Evolutionary conservation across 35 echinoderm and acorn worm species (phyloP), one percentile per base, ranked within the genome.

Genomic region (Ophioderma brevispina): DNA sequence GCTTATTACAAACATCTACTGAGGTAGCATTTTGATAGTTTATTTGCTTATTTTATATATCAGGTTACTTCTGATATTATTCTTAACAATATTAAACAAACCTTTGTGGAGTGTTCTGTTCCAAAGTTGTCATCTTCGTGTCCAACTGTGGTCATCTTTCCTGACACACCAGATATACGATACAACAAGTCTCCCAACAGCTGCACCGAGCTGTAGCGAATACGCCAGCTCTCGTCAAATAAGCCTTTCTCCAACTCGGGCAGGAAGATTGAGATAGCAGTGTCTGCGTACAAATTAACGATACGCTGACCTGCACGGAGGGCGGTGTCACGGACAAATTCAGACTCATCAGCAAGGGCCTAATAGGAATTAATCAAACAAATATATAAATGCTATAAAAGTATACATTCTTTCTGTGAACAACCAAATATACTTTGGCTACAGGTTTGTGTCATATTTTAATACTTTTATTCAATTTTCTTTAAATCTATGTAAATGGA

Each of bases 101-200:
- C 97, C 97, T 99, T 99, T 31, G 97, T 99, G 31, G 97, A 99
- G 39, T 95, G 90, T 75, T 99, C 97, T 31, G 97, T 99, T 35
- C 97, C 97, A 99, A 99, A 99, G 91, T 99, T 99, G 64, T 99
- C 97, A 91, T 99, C 97, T 42, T 99, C 97, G 36, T 86, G 91
- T 38, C 97, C 94, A 13, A 93, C 97, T 3, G 97, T 99, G 0
- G 93, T 95, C 97, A 95, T 95, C 85, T 99, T 99, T 8, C 97
- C 97, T 0, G 97, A 95, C 55, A 99, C 97, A 25, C 97, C 97
- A 39, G 97, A 99, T n/a, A 99, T 95, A 34, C 85, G 84, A 80
- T 95, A 99, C 52, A 99, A 46, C 23, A 99, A 84, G 85, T 99
- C 97, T 35, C 97, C 97, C 11, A 99, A 88, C 13, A 99, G 77